These are phyloP conservation scores for Yoshiicerus persimilis DNA, from an alignment of 1,140 invertebrate species.

Conservation along the genomic window DNA sequence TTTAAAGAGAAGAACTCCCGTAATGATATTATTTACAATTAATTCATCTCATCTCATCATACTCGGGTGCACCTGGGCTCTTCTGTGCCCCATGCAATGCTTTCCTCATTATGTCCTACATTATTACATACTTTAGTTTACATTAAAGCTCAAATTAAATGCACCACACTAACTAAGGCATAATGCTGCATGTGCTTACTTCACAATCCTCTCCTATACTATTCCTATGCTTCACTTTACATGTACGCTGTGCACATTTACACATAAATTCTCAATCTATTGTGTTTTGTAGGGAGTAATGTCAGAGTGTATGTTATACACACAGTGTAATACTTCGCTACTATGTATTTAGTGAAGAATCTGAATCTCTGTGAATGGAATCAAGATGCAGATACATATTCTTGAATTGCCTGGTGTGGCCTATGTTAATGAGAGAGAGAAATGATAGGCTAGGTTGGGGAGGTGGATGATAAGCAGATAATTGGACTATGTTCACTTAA, in stretches of 20 bases:
- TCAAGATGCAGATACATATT: neutral
- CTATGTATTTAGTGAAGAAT: neutral
- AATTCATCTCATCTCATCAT: slow-evolving; percentile 9
- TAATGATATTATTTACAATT: slow-evolving; percentile 18
- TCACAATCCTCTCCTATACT: neutral
- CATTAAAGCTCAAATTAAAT: neutral
- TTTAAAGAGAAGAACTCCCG: neutral
- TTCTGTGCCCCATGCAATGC: neutral
- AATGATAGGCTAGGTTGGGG: slow-evolving; percentile 8
- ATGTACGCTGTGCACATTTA: neutral
- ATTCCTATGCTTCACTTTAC: neutral
- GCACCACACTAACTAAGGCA: neutral
- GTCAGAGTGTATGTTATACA: too few relatives aligned
- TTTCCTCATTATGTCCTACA: neutral
- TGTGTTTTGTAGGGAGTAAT: too few relatives aligned
- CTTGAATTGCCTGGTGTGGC: neutral
- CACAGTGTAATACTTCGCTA: too few relatives aligned
- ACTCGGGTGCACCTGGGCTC: neutral
- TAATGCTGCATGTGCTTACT: neutral
- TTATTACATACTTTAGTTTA: neutral
- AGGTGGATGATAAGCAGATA: slow-evolving; percentile 16
- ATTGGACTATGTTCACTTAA: slow-evolving; percentile 14
- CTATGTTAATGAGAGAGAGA: neutral
- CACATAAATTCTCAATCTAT: neutral
- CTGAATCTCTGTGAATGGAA: neutral